A percentile compares a stretch with the other conserved stretches of the same genome.
These are phyloP conservation scores for Dryoscopus gambensis DNA, from an alignment of 2,113 vertebrate species.

Conservation along the genomic window DNA sequence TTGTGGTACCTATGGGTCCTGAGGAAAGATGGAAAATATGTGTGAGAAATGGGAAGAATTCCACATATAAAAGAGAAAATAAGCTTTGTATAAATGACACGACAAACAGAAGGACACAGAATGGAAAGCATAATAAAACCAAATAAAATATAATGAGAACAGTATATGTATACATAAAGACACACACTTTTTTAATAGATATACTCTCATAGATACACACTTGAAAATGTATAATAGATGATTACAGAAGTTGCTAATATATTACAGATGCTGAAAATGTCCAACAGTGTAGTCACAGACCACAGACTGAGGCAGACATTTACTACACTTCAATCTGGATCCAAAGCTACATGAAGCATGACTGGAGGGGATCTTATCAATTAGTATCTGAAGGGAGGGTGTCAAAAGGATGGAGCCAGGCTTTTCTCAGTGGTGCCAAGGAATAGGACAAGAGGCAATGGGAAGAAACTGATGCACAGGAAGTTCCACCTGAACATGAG, in stretches of 20 bases:
- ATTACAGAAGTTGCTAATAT: neutral
- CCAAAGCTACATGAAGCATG: neutral
- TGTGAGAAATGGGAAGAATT: neutral
- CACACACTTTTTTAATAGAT: neutral
- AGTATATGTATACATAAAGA: neutral
- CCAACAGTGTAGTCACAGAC: neutral
- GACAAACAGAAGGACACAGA: neutral
- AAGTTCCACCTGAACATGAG: neutral
- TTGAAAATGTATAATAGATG: neutral
- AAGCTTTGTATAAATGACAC: neutral
- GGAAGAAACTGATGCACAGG: rapidly evolving
- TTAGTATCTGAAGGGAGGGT: neutral
- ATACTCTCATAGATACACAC: neutral
- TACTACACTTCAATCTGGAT: neutral
- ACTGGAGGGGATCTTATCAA: neutral
- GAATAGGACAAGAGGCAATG: neutral
- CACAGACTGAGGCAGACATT: neutral
- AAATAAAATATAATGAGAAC: neutral
- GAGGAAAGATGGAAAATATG: neutral
- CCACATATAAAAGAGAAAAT: neutral
- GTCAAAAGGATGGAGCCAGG: neutral
- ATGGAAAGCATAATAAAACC: neutral
- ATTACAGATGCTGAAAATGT: neutral
- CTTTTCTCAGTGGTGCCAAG: neutral
- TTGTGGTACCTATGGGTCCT: neutral